phyloP scores from a whole-genome alignment of 2,888 invertebrate genomes.

The Eupelmus urozonus region DNA sequence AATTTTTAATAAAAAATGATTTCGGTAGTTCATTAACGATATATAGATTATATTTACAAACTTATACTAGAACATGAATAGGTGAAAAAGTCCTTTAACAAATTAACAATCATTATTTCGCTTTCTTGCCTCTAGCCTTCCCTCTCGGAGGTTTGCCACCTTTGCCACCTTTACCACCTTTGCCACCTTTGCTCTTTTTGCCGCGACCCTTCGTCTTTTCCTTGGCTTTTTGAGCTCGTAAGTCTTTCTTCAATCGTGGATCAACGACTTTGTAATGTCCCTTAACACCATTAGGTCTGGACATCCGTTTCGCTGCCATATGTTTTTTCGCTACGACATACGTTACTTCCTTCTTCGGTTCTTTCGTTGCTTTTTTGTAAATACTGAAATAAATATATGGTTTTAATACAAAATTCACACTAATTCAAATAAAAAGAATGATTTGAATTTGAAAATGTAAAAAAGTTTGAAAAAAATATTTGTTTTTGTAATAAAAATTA shows the following conservation, averaged over 20 bases:
- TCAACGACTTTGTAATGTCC: conserved; percentile 97
- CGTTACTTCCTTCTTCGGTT: conserved; percentile 92
- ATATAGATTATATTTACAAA: conserved; percentile 56
- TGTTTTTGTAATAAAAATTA: too few relatives aligned
- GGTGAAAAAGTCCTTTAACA: conserved; percentile 36
- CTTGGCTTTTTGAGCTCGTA: conserved; percentile 83
- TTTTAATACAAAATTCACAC: too few relatives aligned
- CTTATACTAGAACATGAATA: conserved; percentile 46
- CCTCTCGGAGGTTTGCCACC: conserved; percentile 49
- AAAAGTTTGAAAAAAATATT: too few relatives aligned
- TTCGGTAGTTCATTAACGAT: conserved; percentile 1
- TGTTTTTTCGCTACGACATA: conserved; percentile 97
- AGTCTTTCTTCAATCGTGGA: conserved; percentile 96
- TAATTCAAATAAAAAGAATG: too few relatives aligned
- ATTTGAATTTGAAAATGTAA: too few relatives aligned
- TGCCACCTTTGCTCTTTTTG: conserved; percentile 61
- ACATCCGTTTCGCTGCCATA: conserved; percentile 85
- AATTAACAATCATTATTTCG: conserved; percentile 46
- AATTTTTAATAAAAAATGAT: conserved; percentile 25
- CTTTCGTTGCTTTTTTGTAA: conserved; percentile 92
- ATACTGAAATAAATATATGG: conserved; percentile 81
- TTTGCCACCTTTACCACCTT: conserved; percentile 48
- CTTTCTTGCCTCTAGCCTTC: conserved; percentile 61
- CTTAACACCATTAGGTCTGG: conserved; percentile 91
- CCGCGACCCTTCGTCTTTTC: conserved; percentile 79